phyloP scores from a whole-genome alignment of 2,888 invertebrate genomes.

The Nomada lathburiana region DNA sequence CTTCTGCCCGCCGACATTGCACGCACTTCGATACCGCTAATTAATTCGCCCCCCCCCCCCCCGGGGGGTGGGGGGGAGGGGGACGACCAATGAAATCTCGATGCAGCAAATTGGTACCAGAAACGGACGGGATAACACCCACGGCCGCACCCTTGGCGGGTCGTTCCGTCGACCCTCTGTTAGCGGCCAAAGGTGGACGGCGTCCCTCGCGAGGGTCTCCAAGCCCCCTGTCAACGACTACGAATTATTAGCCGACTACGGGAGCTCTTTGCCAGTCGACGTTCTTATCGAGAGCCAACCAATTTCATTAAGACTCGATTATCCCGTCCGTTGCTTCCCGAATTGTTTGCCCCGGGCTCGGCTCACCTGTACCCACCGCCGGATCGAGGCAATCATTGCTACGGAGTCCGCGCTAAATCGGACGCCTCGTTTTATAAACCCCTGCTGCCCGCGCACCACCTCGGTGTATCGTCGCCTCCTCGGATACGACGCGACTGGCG shows the following conservation, averaged over 20 bases:
- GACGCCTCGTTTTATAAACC: no score
- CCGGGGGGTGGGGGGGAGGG: no score
- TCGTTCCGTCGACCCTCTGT: constrained; percentile 70
- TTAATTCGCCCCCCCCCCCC: constrained; percentile 29
- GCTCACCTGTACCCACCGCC: no score
- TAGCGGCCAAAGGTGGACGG: constrained; percentile 49
- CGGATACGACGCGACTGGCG: no score
- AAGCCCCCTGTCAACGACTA: constrained; percentile 8
- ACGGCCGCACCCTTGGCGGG: constrained; percentile 68
- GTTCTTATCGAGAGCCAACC: neutral
- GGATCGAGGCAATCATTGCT: no score
- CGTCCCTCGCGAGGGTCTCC: constrained; percentile 27
- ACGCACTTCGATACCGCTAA: neutral
- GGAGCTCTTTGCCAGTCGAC: neutral
- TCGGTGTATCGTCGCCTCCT: no score
- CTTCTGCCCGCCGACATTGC: no score
- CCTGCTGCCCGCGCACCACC: no score
- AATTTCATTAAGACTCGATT: neutral
- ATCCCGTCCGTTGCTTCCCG: neutral
- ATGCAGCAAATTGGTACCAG: constrained; percentile 53
- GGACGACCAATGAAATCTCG: constrained; percentile 63
- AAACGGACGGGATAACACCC: neutral
- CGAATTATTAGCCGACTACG: constrained; percentile 42
- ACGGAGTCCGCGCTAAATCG: no score
- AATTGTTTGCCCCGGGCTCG: no score